phyloP scores from a whole-genome alignment of 2,113 vertebrate genomes.

The Nycticebus coucang region DNA sequence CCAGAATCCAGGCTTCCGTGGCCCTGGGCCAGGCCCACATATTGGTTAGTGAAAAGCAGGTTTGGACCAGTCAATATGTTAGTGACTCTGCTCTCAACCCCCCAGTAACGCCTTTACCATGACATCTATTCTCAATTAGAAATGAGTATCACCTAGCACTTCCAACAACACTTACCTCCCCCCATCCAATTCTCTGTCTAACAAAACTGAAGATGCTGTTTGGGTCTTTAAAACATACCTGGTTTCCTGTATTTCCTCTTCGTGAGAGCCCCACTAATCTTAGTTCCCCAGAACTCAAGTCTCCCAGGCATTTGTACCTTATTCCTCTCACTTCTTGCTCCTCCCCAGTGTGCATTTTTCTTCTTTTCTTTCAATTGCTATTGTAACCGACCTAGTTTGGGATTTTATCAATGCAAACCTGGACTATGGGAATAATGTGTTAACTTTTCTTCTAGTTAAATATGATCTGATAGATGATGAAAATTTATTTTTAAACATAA shows the following conservation, averaged over 20 bases:
- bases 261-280: background rate
- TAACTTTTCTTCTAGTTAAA: background rate
- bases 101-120: background rate
- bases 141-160: background rate
- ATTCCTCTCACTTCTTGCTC: background rate
- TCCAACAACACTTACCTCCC: background rate
- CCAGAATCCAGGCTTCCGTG: background rate
- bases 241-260: background rate
- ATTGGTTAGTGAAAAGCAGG: background rate
- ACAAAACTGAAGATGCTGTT: background rate
- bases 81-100: background rate
- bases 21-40: background rate
- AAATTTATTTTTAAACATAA: background rate
- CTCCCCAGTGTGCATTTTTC: background rate
- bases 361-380: background rate
- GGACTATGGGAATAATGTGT: background rate
- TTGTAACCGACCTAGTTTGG: background rate
- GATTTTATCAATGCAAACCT: background rate
- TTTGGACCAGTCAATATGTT: background rate
- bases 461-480: background rate
- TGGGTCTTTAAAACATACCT: background rate
- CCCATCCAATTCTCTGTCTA: background rate
- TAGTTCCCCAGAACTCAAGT: background rate
- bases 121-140: background rate
- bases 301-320: background rate